Conservation (phyloP, 2,888 invertebrate species). For the Palloptera scutellata region DNA sequence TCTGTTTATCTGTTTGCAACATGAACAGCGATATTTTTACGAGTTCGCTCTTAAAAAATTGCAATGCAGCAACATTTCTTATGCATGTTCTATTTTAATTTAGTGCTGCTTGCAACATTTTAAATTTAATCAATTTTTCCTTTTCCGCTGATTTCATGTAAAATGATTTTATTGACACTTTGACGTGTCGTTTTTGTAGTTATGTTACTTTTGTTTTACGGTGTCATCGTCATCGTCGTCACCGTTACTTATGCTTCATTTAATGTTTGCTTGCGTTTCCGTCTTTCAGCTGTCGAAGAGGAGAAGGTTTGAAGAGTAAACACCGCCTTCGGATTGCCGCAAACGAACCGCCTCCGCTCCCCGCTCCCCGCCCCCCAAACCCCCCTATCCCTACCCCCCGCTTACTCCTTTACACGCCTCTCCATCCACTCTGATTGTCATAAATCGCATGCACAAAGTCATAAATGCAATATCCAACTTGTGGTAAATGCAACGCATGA, state of each 20-base stretch:
- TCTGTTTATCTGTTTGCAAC: not conserved
- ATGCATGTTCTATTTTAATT: too few species aligned
- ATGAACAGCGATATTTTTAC: not conserved
- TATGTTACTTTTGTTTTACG: too few species aligned
- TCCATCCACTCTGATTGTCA: not conserved
- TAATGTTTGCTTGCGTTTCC: not conserved
- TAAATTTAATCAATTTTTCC: slow-evolving; percentile 19
- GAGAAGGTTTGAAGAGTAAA: too few species aligned
- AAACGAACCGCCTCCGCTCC: not conserved
- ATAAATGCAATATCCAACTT: not conserved
- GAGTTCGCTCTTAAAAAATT: too few species aligned
- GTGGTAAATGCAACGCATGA: not conserved
- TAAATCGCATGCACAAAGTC: not conserved
- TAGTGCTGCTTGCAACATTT: not conserved
- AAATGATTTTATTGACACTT: too few species aligned
- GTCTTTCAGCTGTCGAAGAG: too few species aligned
- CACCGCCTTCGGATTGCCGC: not conserved
- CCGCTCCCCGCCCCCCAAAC: not conserved
- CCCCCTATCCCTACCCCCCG: not conserved
- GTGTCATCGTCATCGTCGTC: not conserved
- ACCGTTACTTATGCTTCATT: not conserved
- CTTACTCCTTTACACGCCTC: not conserved
- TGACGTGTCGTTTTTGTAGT: too few species aligned
- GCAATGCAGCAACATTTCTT: not conserved
- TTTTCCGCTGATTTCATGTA: not conserved